Base-by-base conservation (phyloP, 2,113 vertebrate species). In the Puma concolor region DNA sequence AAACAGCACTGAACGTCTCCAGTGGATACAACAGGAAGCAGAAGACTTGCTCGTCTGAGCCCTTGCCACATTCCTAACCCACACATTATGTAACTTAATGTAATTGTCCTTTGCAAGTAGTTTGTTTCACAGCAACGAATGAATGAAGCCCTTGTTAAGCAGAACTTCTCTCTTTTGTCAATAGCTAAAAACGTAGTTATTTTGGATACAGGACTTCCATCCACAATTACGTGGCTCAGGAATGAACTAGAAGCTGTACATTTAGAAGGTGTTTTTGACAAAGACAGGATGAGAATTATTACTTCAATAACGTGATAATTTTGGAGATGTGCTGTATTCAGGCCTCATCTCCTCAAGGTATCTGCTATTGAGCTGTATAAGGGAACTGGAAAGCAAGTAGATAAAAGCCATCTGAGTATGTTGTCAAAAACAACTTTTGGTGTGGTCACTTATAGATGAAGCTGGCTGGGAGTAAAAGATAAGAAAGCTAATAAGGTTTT, bases 101-200 rank as follows among this genome's bases (percentile, higher is more conserved):
- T 38, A 67, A 38, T 4, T 83, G 29, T 44, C 57, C 41, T 66
- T 50, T 74, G 54, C 3, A 88, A 54, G 3, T 44, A 44, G n/a
- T 52, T 96, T 84, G 57, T 52, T 94, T 84, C 33, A 91, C 5
- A 91, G 31, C 15, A 91, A 67, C 66, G 83, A 60, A 85, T 74
- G 60, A 74, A 64, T 11, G 48, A 38, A 52, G 87, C 4, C n/a
- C 2, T 16, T 50, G 27, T 31, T 88, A 67, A 69, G 6, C 16
- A 41, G 29, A 71, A 71, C 2, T 19, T 29, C 52, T 0, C 10
- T n/a, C 41, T 29, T 93, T 88, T 72, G 17, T 25, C 57, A 66
- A 7, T 50, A 41, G 6, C 87, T 52, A 36, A 67, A 95, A 93
- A 87, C 23, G 41, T 2, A 71, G 67, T 72, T 71, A 77, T 77